Percentiles rank a stretch among this genome's conserved stretches.
phyloP scores from a whole-genome alignment of 2,888 invertebrate genomes.

The Drosophila macrospina region DNA sequence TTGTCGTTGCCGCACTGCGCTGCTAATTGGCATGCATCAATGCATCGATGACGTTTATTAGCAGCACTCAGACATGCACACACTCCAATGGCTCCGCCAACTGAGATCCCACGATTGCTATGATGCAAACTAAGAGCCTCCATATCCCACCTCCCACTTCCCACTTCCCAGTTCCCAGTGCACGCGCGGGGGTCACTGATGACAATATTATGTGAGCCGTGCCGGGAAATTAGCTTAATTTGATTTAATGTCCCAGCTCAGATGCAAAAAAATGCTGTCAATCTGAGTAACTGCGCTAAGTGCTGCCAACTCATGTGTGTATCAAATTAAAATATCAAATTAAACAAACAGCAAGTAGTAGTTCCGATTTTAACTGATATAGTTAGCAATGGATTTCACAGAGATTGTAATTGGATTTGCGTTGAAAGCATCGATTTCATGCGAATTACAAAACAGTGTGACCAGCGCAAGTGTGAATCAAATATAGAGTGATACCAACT shows the following conservation, averaged over 20 bases:
- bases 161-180: constrained; percentile 1
- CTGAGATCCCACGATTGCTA: constrained; percentile 5
- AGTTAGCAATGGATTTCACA: background rate
- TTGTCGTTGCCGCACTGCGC: constrained; percentile 18
- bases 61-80: constrained; percentile 69
- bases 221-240: constrained; percentile 72
- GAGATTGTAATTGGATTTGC: background rate
- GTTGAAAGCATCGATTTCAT: background rate
- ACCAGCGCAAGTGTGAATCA: too few relatives aligned
- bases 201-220: constrained; percentile 69
- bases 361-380: background rate
- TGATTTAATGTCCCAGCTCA: constrained; percentile 61
- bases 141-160: too few relatives aligned
- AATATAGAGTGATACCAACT: too few relatives aligned
- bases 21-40: constrained; percentile 79
- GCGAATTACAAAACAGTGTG: background rate
- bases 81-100: constrained; percentile 29
- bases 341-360: background rate
- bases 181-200: constrained; percentile 55
- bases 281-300: constrained; percentile 11
- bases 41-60: constrained; percentile 80
- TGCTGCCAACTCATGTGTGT: constrained; percentile 20
- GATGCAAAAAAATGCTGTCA: constrained; percentile 16
- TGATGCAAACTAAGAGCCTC: background rate
- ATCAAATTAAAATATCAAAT: background rate